A percentile compares a stretch with the other conserved stretches of the same genome.
Conservation (phyloP, 1,140 invertebrate species). For the Drosophila santomea region DNA sequence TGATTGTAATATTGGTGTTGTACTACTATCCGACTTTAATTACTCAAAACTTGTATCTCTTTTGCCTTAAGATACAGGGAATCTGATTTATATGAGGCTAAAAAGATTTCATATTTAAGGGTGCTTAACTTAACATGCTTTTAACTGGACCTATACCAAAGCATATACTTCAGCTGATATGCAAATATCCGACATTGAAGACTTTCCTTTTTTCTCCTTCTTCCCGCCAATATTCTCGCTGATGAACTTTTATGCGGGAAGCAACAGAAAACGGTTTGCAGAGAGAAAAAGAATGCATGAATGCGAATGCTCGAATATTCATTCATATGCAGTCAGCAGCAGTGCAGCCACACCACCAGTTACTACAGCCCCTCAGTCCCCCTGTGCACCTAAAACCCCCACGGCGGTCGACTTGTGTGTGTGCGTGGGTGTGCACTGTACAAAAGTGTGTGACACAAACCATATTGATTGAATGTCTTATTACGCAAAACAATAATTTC, state of each 20-base stretch:
- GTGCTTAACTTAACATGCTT: too few relatives aligned
- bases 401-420: constrained; percentile 65
- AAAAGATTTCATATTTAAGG: too few relatives aligned
- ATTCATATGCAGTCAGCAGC: constrained; percentile 79
- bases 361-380: too few relatives aligned
- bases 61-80: too few relatives aligned
- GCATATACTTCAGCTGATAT: not conserved
- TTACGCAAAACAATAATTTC: too few relatives aligned
- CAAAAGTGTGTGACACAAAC: not conserved
- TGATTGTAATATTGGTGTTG: too few relatives aligned
- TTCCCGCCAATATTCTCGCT: constrained; percentile 71
- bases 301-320: constrained; percentile 75
- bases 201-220: constrained; percentile 66
- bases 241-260: constrained; percentile 75
- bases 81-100: too few relatives aligned
- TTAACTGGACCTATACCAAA: not conserved
- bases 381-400: constrained; percentile 41
- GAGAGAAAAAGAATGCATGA: constrained; percentile 37
- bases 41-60: not conserved
- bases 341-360: constrained; percentile 30
- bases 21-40: too few relatives aligned
- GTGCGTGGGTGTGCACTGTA: constrained; percentile 10
- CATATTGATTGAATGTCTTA: not conserved
- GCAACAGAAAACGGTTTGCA: constrained; percentile 25
- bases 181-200: constrained; percentile 44